Base-by-base conservation (phyloP, 2,888 invertebrate genomes). In the Diplazon laetatorius region DNA sequence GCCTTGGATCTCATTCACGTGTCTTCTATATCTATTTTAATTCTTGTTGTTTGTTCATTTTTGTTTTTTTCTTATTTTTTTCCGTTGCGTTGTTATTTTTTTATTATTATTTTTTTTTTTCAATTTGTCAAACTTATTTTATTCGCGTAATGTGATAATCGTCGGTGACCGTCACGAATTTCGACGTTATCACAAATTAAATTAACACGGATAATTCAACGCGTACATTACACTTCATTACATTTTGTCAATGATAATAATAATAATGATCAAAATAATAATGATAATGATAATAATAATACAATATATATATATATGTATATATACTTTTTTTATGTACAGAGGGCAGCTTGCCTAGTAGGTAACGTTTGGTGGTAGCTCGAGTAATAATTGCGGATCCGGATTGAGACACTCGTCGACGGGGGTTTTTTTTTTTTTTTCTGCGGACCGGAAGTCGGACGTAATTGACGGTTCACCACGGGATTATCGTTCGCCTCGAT, bases 171-270 rank as follows among this genome's bases (percentile, higher is more conserved):
- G n/a, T n/a, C n/a, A n/a, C 30, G 30, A 30, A n/a, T n/a, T n/a
- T 30, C 30, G 30, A 30, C 30, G 30, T 5, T 30, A 2, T 30
- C 30, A 30, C 65, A 69, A 73, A 65, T 59, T 66, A 77, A 84
- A 84, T 86, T 87, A 86, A 89, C 89, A 88, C 85, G 84, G 83
- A 89, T 86, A 84, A 87, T 76, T 86, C n/a, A 89, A 89, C 87
- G 87, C 88, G 84, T 89, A 89, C 87, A 88, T 87, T 88, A 88
- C 87, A 87, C 82, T 87, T 89, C 87, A 86, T 89, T 90, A 89
- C 85, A 89, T n/a, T n/a, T n/a, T n/a, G n/a, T n/a, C n/a, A n/a
- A n/a, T n/a, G n/a, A n/a, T n/a, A n/a, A n/a, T n/a, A n/a, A n/a
- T n/a, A n/a, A n/a, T n/a, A n/a, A 87, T 87, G 80, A 87, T 85